Evolutionary conservation across 2,888 invertebrate genomes (phyloP).

Genomic region (Onthophagus sagittarius): DNA sequence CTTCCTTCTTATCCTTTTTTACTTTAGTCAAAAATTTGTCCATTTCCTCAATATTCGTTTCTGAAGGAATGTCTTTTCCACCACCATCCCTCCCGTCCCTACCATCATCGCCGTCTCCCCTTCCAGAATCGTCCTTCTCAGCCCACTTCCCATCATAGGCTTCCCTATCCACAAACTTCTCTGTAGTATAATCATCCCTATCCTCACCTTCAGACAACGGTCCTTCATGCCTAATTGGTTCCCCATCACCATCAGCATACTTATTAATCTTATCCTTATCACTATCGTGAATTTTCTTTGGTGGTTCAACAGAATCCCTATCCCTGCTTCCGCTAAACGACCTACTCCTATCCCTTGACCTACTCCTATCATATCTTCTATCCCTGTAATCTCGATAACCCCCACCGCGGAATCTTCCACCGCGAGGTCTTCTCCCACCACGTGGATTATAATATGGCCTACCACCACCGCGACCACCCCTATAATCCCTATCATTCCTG

Average conservation of each 20-base stretch:
- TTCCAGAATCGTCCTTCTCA: constrained; percentile 52
- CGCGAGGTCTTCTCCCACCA: constrained; percentile 31
- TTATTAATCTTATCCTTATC: constrained; percentile 59
- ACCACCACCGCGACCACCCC: constrained; percentile 45
- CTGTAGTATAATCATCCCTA: constrained; percentile 51
- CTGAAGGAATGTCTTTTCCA: constrained; percentile 39
- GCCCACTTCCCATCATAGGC: constrained; percentile 66
- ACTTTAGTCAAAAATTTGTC: constrained; percentile 56
- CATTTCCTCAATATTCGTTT: constrained; percentile 53
- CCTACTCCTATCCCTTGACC: constrained; percentile 49
- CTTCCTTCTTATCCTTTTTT: constrained; percentile 57
- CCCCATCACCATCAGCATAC: constrained; percentile 49
- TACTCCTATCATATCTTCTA: constrained; percentile 60
- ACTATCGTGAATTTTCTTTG: constrained; percentile 28
- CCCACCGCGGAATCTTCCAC: constrained; percentile 35
- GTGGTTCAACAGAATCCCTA: constrained; percentile 39
- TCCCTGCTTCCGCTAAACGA: constrained; percentile 53
- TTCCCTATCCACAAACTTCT: constrained; percentile 57
- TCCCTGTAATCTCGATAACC: constrained; percentile 67
- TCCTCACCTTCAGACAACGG: constrained; percentile 59
- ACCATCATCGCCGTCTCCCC: constrained; percentile 24
- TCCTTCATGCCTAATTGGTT: constrained; percentile 52
- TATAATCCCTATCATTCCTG: constrained; percentile 43
- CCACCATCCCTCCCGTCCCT: constrained; percentile 21
- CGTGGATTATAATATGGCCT: constrained; percentile 40